Evolutionary conservation across 2,888 invertebrate genomes (phyloP).

Genomic region (Acanthosepion pharaonis): DNA sequence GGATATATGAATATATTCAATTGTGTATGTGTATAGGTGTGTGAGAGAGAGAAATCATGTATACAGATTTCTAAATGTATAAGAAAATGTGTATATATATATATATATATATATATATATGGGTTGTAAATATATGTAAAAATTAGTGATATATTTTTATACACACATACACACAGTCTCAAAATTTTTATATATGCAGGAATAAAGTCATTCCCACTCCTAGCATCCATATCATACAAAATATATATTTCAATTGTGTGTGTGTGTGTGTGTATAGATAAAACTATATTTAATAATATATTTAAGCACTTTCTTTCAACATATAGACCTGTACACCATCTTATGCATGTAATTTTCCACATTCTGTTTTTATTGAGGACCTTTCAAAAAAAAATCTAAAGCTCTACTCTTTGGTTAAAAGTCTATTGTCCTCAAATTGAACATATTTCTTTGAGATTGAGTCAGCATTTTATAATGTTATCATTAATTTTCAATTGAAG

Average conservation of each 20-base stretch:
- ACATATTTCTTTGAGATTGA: not conserved
- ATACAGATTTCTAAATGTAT: too few species aligned
- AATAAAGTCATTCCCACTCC: too few species aligned
- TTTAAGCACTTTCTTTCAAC: not conserved
- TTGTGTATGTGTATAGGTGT: not conserved
- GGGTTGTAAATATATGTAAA: too few species aligned
- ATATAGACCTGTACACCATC: not conserved
- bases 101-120: too few species aligned
- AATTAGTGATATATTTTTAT: too few species aligned
- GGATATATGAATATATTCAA: not conserved
- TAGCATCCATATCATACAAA: too few species aligned
- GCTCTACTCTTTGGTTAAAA: not conserved
- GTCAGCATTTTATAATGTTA: not conserved
- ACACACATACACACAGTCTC: too few species aligned
- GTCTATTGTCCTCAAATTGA: not conserved
- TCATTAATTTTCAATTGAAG: constrained; percentile 33
- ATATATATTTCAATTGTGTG: too few species aligned
- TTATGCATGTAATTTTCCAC: not conserved
- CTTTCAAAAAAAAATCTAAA: not conserved
- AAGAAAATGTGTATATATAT: too few species aligned
- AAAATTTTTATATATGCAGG: too few species aligned
- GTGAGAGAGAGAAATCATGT: too few species aligned
- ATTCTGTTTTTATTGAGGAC: not conserved
- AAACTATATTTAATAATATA: not conserved
- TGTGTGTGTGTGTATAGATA: not conserved